Conservation (phyloP, 2,113 vertebrate species). For the Oryzias celebensis region DNA sequence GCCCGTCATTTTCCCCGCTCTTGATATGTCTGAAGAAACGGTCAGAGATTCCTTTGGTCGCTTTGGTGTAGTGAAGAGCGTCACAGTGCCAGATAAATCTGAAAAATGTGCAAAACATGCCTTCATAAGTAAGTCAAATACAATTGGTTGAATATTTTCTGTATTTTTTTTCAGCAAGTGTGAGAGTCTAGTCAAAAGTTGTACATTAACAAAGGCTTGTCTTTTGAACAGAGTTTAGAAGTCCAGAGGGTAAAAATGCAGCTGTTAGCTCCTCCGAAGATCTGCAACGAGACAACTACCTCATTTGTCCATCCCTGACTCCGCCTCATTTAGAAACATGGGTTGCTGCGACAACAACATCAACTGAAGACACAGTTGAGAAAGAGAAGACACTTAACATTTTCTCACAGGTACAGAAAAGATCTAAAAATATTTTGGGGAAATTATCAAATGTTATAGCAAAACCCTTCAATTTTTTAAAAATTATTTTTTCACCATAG, state of each 20-base stretch:
- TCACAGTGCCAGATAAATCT: conserved; percentile 72
- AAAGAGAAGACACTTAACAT: conserved; percentile 20
- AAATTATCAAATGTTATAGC: too few species aligned
- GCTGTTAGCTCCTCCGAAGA: conserved; percentile 66
- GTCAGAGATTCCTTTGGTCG: conserved; percentile 73
- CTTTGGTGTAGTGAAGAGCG: conserved; percentile 72
- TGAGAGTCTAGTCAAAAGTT: not conserved
- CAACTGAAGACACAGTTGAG: not conserved
- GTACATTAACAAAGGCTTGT: not conserved
- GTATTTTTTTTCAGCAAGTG: not conserved
- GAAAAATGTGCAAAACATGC: conserved; percentile 74
- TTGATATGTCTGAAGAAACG: conserved; percentile 66
- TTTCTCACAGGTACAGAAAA: conserved; percentile 21
- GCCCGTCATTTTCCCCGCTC: not conserved
- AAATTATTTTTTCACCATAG: too few species aligned
- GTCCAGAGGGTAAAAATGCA: conserved; percentile 45
- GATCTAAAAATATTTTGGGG: too few species aligned
- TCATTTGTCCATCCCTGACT: conserved; percentile 76
- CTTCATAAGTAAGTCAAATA: conserved; percentile 80
- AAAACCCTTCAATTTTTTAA: too few species aligned
- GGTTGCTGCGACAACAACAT: conserved; percentile 41
- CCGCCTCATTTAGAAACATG: conserved; percentile 80
- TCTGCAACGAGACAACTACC: conserved; percentile 63
- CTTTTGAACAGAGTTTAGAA: conserved; percentile 79
- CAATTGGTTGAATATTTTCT: not conserved